A percentile compares a stretch with the other conserved stretches of the same genome.
Evolutionary conservation across 2,888 invertebrate genomes (phyloP).

Genomic region (Fragum sueziense): DNA sequence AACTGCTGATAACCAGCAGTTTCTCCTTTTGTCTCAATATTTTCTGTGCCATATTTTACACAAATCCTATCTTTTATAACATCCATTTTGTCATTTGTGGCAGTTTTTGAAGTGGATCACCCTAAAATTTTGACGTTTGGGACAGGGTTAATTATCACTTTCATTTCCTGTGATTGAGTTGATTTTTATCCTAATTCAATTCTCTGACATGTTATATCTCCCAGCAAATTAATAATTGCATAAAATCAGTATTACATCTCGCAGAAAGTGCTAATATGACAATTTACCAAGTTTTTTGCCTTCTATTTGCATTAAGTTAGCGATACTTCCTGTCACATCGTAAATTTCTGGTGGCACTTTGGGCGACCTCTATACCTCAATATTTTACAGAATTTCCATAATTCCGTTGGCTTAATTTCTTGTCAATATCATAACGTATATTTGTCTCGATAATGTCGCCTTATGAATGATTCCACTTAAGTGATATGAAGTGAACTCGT

Average conservation of each 20-base stretch:
- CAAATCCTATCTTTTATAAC: too few species aligned
- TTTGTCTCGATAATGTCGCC: conserved; percentile 61
- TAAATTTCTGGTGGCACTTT: conserved; percentile 52
- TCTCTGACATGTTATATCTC: conserved; percentile 26
- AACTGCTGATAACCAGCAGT: too few species aligned
- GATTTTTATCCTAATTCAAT: conserved; percentile 33
- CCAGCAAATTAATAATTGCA: conserved; percentile 43
- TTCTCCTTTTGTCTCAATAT: too few species aligned
- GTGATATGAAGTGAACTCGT: conserved; percentile 53
- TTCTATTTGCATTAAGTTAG: conserved; percentile 39
- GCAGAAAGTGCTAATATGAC: conserved; percentile 47
- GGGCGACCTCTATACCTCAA: conserved; percentile 43
- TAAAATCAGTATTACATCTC: conserved; percentile 35
- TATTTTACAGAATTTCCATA: conserved; percentile 62
- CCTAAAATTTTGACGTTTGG: too few species aligned
- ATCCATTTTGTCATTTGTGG: too few species aligned
- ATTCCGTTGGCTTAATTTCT: conserved; percentile 57
- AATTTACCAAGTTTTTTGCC: conserved; percentile 36
- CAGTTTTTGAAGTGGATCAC: too few species aligned
- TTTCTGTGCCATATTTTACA: too few species aligned
- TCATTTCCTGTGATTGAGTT: conserved; percentile 17
- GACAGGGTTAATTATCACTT: conserved; percentile 6
- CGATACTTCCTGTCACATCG: conserved; percentile 49
- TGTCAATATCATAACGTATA: conserved; percentile 52
- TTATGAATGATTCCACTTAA: conserved; percentile 51